Evolutionary conservation across 2,888 invertebrate genomes (phyloP), one percentile per base, ranked within the genome.

Genomic region (Pecten maximus): DNA sequence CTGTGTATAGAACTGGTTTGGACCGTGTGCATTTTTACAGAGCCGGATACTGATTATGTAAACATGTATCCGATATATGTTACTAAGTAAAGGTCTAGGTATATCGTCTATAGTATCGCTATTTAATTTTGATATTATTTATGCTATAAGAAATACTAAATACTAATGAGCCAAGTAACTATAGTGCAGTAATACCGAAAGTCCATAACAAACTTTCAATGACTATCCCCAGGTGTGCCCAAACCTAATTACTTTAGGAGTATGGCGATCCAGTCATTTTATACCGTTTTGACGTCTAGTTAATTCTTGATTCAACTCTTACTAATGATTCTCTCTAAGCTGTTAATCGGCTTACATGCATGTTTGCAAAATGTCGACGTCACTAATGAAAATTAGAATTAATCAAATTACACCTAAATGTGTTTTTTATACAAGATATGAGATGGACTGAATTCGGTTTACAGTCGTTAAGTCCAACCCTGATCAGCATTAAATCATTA

Each of bases 231-330:
- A 48, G 15, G 23, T 19, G 54, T n/a, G 6, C 54, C 54, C 6
- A 54, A 54, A 54, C 54, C 54, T 54, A 23, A 54, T 54, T 54
- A 54, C 23, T n/a, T 19, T n/a, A 3, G 23, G 54, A 23, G 54
- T 23, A 54, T 54, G 54, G 19, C 54, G 54, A 23, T 54, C 54
- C 23, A 19, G 23, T 23, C 6, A 2, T 54, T 54, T 54, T 2
- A 54, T 54, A 19, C 19, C n/a, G n/a, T 19, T n/a, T 54, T 2
- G 3, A 54, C 54, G 54, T 23, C 54, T 23, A 35, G 35, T 74
- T 74, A 74, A 74, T 74, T 74, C 74, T 74, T 74, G 74, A 74
- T 74, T 54, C 54, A 54, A n/a, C 54, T 74, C 35, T 28, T 74
- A 28, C 74, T 28, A 74, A 74, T 74, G 35, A 54, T 54, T 54